Evolutionary conservation across 1,140 invertebrate genomes (phyloP).

Genomic region (Proctacanthus coquilletti): DNA sequence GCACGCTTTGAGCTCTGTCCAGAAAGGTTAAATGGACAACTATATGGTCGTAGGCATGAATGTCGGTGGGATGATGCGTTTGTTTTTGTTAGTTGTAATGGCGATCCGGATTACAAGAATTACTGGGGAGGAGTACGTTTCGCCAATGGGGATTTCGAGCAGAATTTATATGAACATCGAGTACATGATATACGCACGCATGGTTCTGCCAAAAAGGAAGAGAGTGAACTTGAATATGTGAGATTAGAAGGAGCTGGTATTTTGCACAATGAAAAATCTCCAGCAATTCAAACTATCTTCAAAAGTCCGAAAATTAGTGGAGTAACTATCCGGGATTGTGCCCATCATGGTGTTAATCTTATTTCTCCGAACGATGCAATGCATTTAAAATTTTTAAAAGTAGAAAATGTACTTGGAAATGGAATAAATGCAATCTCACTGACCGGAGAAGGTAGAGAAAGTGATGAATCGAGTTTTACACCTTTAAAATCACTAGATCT

Average conservation of each 20-base stretch:
- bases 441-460: slow-evolving; percentile 82
- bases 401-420: slow-evolving; percentile 73
- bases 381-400: slow-evolving; percentile 48
- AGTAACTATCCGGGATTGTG: slow-evolving; percentile 70
- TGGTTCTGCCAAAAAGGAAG: slow-evolving; percentile 42
- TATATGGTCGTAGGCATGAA: slow-evolving; percentile 67
- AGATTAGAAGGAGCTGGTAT: slow-evolving; percentile 91
- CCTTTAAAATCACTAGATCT: slow-evolving; percentile 71
- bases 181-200: slow-evolving; percentile 68
- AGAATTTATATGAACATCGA: slow-evolving; percentile 62
- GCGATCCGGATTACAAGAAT: slow-evolving; percentile 46
- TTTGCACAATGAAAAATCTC: slow-evolving; percentile 86
- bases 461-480: slow-evolving; percentile 69
- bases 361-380: slow-evolving; percentile 74
- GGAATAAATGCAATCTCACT: slow-evolving; percentile 79
- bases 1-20: slow-evolving; percentile 70
- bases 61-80: slow-evolving; percentile 81
- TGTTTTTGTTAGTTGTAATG: slow-evolving; percentile 82
- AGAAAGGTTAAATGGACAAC: slow-evolving; percentile 74
- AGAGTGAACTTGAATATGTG: slow-evolving; percentile 68
- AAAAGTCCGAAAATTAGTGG: slow-evolving; percentile 68
- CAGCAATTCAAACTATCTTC: slow-evolving; percentile 77
- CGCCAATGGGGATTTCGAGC: slow-evolving; percentile 76
- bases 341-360: slow-evolving; percentile 83
- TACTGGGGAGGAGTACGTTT: slow-evolving; percentile 97